These are phyloP conservation scores for Natator depressus DNA, from an alignment of 2,113 vertebrate genomes.

Conservation along the genomic window DNA sequence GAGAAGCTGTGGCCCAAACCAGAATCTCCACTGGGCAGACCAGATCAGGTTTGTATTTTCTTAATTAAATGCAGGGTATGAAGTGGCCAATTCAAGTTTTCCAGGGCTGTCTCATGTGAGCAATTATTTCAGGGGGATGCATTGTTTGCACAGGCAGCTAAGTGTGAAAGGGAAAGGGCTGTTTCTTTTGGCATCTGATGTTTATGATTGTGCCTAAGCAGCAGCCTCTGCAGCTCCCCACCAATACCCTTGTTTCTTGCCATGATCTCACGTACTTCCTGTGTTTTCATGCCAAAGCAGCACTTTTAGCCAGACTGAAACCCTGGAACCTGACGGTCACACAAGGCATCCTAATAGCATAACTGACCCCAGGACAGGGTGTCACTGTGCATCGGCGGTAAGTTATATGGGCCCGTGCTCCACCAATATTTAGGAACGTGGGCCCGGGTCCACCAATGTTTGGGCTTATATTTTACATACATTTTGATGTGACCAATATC, in stretches of 20 bases:
- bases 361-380: not conserved
- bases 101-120: not conserved
- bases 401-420: too few relatives aligned
- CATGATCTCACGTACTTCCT: not conserved
- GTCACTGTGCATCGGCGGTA: too few relatives aligned
- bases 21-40: too few relatives aligned
- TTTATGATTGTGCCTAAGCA: not conserved
- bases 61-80: not conserved
- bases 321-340: not conserved
- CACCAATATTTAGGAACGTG: too few relatives aligned
- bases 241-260: not conserved
- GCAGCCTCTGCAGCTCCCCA: too few relatives aligned
- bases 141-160: not conserved
- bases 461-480: too few relatives aligned
- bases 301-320: not conserved
- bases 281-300: not conserved
- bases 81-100: not conserved
- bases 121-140: not conserved
- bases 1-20: not conserved
- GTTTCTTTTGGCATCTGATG: not conserved
- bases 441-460: too few relatives aligned
- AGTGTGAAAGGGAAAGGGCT: not conserved
- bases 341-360: too few relatives aligned
- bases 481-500: too few relatives aligned
- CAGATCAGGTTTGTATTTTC: not conserved